Evolutionary conservation across 2,113 vertebrate species (phyloP).

Genomic region (Scalopus aquaticus): DNA sequence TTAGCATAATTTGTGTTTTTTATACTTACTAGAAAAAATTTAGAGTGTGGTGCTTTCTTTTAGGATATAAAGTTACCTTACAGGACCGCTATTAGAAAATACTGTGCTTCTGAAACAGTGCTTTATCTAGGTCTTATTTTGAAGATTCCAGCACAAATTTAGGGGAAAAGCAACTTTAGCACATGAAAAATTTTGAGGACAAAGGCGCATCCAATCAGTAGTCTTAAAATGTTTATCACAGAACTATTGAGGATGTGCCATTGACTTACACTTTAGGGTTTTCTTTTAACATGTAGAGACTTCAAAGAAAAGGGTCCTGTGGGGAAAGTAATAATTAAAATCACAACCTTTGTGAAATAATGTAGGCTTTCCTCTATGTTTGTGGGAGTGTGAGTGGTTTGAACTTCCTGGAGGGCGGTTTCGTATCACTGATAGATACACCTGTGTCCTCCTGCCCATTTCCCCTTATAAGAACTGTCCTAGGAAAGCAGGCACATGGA

Average conservation of each 20-base stretch:
- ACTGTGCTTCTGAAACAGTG: conserved; percentile 33
- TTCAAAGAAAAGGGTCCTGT: not conserved
- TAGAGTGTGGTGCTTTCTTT: conserved; percentile 38
- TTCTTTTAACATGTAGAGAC: not conserved
- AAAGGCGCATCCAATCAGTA: not conserved
- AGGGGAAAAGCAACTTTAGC: not conserved
- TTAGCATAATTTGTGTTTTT: conserved; percentile 25
- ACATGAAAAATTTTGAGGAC: not conserved
- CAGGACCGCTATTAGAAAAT: conserved; percentile 21
- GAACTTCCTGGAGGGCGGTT: conserved; percentile 25
- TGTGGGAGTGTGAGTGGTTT: conserved; percentile 20
- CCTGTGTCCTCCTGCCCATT: not conserved
- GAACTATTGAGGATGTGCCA: not conserved
- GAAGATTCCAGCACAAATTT: not conserved
- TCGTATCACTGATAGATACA: not conserved
- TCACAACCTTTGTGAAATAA: not conserved
- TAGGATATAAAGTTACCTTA: conserved; percentile 40
- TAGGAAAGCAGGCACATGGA: not conserved
- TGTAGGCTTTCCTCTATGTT: not conserved
- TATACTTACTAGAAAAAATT: conserved; percentile 40
- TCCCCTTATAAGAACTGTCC: not conserved
- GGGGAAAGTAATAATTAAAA: not conserved
- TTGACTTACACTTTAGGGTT: conserved; percentile 17
- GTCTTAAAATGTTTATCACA: not conserved
- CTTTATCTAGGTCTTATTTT: conserved; percentile 22